A percentile compares a stretch with the other conserved stretches of the same genome.
Evolutionary conservation across 1,140 invertebrate species (phyloP).

Genomic region (Brachionus asplanchnoidis): DNA sequence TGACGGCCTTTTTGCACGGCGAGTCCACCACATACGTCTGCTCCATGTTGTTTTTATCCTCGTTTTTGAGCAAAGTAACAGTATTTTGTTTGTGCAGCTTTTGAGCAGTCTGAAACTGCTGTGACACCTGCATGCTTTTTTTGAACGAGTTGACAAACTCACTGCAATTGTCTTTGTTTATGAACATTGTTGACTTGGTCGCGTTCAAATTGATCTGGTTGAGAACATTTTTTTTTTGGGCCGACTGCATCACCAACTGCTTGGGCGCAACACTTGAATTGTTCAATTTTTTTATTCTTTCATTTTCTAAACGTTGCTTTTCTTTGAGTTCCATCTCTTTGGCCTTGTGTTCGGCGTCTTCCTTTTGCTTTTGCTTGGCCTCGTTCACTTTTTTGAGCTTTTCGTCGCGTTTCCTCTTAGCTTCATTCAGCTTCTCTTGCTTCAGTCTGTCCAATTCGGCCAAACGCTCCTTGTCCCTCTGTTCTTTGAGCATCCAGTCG

Average conservation of each 20-base stretch:
- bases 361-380: conserved; percentile 9
- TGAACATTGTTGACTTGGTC: background rate
- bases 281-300: conserved; percentile 4
- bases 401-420: conserved; percentile 16
- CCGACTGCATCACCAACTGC: background rate
- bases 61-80: background rate
- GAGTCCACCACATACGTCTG: conserved; percentile 12
- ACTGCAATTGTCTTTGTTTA: conserved; percentile 6
- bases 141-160: conserved; percentile 32
- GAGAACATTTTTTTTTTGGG: background rate
- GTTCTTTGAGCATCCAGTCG: background rate
- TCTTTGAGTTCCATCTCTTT: conserved; percentile 3
- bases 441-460: conserved; percentile 4
- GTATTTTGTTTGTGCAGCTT: conserved; percentile 10
- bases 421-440: background rate
- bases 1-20: background rate
- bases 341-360: background rate
- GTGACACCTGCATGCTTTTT: conserved; percentile 2
- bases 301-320: background rate
- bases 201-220: background rate
- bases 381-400: conserved; percentile 25
- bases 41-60: background rate
- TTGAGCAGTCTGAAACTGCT: background rate
- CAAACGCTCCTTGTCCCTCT: background rate
- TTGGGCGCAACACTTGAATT: background rate